Evolutionary conservation across 2,113 vertebrate genomes (phyloP), one percentile per base, ranked within the genome.

Genomic region (Pongo abelii): DNA sequence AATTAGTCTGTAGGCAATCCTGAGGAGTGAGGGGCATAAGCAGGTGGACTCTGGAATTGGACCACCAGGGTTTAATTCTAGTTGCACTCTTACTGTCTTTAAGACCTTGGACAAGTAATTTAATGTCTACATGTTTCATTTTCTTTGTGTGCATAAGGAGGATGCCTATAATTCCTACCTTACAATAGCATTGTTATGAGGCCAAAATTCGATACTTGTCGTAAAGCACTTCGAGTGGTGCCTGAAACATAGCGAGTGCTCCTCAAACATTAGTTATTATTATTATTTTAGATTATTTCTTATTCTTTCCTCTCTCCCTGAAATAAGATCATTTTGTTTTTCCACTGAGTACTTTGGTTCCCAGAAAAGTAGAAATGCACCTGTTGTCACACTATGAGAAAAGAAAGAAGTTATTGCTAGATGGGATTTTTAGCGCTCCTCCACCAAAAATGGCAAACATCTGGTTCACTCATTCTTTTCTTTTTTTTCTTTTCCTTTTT

Each of bases 301-400:
- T 93, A 85, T 93, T 74, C 40, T 84, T 25, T 95, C 40, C 43
- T 84, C 46, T 93, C 16, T 50, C 52, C 57, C 14, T 91, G 78
- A 74, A 88, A 55, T 91, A 84, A 79, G 64, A 74, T 67, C 46
- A 43, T 89, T 75, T 84, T 80, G 78, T 50, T 92, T 86, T 96
- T 69, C 43, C 43, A 57, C 8, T 89, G 20, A 52, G 84, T 91
- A 88, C 16, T 40, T 59, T 72, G 59, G 50, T 27, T 83, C 25
- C 75, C 46, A 38, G 59, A 79, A 72, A 84, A 93, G 78, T 27
- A 93, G 52, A 92, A 40, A 75, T 50, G 32, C 48, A 57, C 25
- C n/a, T 87, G 4, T 94, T 81, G 35, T 81, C 12, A 92, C n/a
- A 75, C 13, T 64, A 8, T n/a, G 59, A 84, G 70, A 84, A 64